phyloP scores from a whole-genome alignment of 2,113 vertebrate genomes.

The Laticauda laticaudata region DNA sequence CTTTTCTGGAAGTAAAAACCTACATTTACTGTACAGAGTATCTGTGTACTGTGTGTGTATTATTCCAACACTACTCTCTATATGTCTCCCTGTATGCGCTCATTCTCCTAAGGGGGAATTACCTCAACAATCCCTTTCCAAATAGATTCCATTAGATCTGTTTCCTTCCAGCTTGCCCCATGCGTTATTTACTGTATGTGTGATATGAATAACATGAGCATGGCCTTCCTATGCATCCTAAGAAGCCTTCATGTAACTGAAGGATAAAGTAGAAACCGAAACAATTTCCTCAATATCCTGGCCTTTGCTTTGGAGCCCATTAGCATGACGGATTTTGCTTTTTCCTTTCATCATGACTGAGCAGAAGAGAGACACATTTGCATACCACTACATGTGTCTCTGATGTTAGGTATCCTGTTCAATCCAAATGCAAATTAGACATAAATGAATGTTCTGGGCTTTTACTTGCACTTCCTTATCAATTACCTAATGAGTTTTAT shows the following conservation, averaged over 20 bases:
- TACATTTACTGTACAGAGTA: too few relatives aligned
- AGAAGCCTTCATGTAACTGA: slow-evolving; percentile 15
- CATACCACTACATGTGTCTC: background rate
- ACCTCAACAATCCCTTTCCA: background rate
- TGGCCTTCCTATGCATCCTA: slow-evolving; percentile 11
- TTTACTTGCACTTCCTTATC: background rate
- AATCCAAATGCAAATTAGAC: slow-evolving; percentile 21
- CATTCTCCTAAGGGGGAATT: too few relatives aligned
- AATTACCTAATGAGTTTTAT: slow-evolving; percentile 4
- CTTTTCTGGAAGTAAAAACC: too few relatives aligned
- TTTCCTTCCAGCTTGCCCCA: slow-evolving; percentile 9
- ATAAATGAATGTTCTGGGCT: fast-evolving
- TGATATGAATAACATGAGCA: background rate
- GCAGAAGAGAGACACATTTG: background rate
- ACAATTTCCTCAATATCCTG: background rate
- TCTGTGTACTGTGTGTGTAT: too few relatives aligned
- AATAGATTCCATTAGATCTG: background rate
- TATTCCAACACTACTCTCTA: too few relatives aligned
- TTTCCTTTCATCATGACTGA: slow-evolving; percentile 37
- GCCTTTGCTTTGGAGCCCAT: slow-evolving; percentile 20
- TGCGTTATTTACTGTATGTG: background rate
- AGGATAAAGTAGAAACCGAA: background rate
- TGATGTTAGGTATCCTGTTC: background rate
- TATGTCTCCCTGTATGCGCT: too few relatives aligned
- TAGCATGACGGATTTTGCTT: background rate